phyloP scores from a whole-genome alignment of 2,888 invertebrate species.

The Geophilus truncorum region DNA sequence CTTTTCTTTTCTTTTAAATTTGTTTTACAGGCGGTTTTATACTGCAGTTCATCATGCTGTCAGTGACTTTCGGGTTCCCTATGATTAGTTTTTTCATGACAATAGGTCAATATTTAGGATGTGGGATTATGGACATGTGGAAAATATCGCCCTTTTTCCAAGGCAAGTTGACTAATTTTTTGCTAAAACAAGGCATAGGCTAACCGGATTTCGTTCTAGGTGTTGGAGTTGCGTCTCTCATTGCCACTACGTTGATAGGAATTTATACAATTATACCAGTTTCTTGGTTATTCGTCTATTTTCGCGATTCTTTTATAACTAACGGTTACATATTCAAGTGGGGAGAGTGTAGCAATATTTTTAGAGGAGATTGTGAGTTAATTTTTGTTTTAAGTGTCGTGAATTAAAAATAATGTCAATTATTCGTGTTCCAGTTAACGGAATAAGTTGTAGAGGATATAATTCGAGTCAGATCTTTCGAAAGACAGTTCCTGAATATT shows the following conservation, averaged over 20 bases:
- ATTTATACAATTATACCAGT: constrained; percentile 81
- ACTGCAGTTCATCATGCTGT: constrained; percentile 78
- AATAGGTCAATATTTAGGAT: constrained; percentile 74
- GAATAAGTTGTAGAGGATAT: background rate
- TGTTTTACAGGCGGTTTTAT: constrained; percentile 84
- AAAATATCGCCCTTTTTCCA: constrained; percentile 84
- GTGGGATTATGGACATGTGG: constrained; percentile 90
- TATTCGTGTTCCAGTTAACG: background rate
- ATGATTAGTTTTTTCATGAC: constrained; percentile 77
- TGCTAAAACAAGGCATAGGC: no score
- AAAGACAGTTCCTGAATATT: constrained; percentile 70
- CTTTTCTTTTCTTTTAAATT: no score
- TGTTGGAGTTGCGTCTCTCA: constrained; percentile 73
- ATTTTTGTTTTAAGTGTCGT: background rate
- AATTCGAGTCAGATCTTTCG: constrained; percentile 24
- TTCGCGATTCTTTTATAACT: constrained; percentile 77
- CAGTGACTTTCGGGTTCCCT: constrained; percentile 75
- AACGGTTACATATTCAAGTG: constrained; percentile 67
- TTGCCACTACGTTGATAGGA: constrained; percentile 73
- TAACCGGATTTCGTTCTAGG: constrained; percentile 52
- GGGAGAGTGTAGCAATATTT: constrained; percentile 59
- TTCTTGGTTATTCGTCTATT: constrained; percentile 87
- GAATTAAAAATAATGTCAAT: no score
- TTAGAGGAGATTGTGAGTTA: constrained; percentile 32
- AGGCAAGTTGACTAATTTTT: constrained; percentile 43